Evolutionary conservation across 2,113 vertebrate genomes (phyloP).

Genomic region (Euleptes europaea): DNA sequence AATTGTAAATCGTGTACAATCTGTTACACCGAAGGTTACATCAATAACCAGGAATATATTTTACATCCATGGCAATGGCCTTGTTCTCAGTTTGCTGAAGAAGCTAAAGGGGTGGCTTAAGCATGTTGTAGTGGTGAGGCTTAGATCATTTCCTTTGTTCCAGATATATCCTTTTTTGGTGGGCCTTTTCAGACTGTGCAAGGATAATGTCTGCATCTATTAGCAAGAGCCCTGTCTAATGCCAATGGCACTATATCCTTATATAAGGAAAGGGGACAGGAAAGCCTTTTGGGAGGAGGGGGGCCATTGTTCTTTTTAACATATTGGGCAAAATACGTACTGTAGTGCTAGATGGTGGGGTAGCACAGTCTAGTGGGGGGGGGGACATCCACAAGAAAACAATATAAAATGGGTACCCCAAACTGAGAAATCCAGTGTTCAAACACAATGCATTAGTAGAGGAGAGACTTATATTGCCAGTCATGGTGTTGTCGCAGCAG

Average conservation of each 20-base stretch:
- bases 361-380: not conserved
- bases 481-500: too few relatives aligned
- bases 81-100: not conserved
- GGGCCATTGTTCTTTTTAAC: not conserved
- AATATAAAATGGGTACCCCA: too few relatives aligned
- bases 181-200: not conserved
- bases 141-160: not conserved
- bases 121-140: not conserved
- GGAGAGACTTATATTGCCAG: not conserved
- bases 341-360: not conserved
- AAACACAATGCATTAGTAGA: not conserved
- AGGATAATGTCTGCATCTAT: not conserved
- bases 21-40: not conserved
- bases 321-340: not conserved
- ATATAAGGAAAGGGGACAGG: not conserved
- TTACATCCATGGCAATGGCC: not conserved
- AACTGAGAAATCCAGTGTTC: not conserved
- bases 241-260: not conserved
- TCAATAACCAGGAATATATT: not conserved
- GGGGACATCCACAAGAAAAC: too few relatives aligned
- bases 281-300: not conserved
- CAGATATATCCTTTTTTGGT: not conserved
- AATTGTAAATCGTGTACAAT: not conserved
- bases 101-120: not conserved
- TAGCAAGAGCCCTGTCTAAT: not conserved